Conservation (phyloP, 2,888 invertebrate species). For the Drosophila fungiperda region DNA sequence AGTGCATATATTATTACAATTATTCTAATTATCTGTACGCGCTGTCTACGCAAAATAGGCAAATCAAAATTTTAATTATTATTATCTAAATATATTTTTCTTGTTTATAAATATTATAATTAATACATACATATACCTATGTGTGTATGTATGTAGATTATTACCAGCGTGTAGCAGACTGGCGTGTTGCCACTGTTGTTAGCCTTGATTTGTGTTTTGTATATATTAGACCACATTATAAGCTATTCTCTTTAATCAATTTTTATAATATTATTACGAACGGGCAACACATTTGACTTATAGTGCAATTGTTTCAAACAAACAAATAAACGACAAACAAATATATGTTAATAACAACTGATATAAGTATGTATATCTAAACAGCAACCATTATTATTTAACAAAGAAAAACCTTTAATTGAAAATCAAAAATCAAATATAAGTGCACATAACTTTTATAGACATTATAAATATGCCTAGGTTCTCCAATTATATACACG, state of each 20-base stretch:
- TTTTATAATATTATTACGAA: constrained; percentile 62
- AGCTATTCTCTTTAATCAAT: constrained; percentile 53
- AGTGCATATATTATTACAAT: constrained; percentile 55
- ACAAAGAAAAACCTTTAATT: constrained; percentile 54
- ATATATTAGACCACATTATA: constrained; percentile 73
- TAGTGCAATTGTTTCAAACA: constrained; percentile 82
- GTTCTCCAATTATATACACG: constrained; percentile 51
- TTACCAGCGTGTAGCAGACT: constrained; percentile 44
- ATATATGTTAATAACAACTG: constrained; percentile 53
- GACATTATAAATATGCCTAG: constrained; percentile 54
- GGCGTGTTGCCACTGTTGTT: constrained; percentile 70
- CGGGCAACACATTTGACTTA: constrained; percentile 79
- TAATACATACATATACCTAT: constrained; percentile 28
- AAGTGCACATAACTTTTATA: constrained; percentile 71
- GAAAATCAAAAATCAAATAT: constrained; percentile 77
- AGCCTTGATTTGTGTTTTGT: constrained; percentile 79
- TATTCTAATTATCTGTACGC: constrained; percentile 45
- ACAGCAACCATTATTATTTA: constrained; percentile 50
- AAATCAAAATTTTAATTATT: constrained; percentile 69
- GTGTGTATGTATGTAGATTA: constrained; percentile 26
- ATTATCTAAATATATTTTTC: constrained; percentile 37
- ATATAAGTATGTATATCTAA: constrained; percentile 59
- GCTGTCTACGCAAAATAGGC: constrained; percentile 59
- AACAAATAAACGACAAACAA: constrained; percentile 58
- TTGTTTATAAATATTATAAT: constrained; percentile 37